Evolutionary conservation across 2,113 vertebrate species (phyloP).

Genomic region (Mus spicilegus): DNA sequence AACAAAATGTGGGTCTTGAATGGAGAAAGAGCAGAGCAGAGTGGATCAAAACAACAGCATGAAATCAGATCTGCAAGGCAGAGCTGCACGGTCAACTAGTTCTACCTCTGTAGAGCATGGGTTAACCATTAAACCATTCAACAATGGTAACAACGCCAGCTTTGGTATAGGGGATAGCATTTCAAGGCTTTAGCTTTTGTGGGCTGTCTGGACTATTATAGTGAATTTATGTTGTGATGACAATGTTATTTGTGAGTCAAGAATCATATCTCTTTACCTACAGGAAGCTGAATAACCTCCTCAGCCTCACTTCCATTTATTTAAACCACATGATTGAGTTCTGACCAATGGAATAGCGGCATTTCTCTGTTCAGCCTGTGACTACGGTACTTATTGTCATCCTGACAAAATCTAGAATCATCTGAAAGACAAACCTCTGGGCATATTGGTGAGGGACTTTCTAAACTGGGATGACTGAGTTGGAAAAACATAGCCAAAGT

Average conservation of each 20-base stretch:
- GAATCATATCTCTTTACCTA: neutral
- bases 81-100: neutral
- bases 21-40: rapidly evolving
- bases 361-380: neutral
- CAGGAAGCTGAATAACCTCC: neutral
- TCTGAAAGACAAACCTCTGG: neutral
- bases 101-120: neutral
- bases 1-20: neutral
- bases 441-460: neutral
- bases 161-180: neutral
- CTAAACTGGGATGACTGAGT: neutral
- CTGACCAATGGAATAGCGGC: neutral
- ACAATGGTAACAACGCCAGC: neutral
- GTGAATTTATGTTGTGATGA: neutral
- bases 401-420: neutral
- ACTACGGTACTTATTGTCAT: neutral
- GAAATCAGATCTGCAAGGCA: neutral
- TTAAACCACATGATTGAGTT: neutral
- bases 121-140: neutral
- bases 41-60: neutral
- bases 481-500: neutral
- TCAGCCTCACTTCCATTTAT: neutral
- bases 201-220: neutral
- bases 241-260: neutral
- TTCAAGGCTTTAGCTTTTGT: neutral